Evolutionary conservation across 2,113 vertebrate species (phyloP), one percentile per base, ranked within the genome.

Genomic region (Chaetura pelagica): DNA sequence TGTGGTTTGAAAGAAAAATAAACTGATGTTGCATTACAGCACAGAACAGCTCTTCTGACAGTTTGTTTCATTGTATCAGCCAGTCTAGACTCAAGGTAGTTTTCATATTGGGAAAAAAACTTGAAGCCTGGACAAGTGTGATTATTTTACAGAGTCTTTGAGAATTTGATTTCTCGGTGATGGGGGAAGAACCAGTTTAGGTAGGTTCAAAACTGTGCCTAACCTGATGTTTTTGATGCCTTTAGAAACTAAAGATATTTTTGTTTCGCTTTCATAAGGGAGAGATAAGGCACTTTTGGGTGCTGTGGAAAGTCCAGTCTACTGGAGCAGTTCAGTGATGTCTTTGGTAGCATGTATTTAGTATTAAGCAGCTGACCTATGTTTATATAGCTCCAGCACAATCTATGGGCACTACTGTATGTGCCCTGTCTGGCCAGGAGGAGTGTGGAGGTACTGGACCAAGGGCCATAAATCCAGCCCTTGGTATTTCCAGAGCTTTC

Each of bases 1-100:
- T 81, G 73, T 77, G 58, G 84, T 94, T 96, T 92, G 61, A 78
- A 88, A 89, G 63, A 64, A 52, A 81, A 96, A 94, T 88, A 94
- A 97, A 55, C 83, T 27, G 87, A 81, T 85, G 75, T 54, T 92
- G 42, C 74, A 94, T 87, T 73, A 67, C 64, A 93, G 64, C 46
- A 54, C 57, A 73, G 55, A 51, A 46, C 51, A 84, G 57, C 71
- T 29, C 23, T 77, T 91, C 46, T 72, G 94, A 68, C 35, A 32
- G 27, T 77, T 75, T 78, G 42, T 84, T 95, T 84, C 83, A 38
- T 71, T 89, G 48, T 62, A 87, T 92, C 64, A 84, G 66, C 57
- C 72, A 55, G 73, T 26, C 12, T 69, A 51, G 30, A 81, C 74
- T n/a, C 66, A 58, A 62, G 30, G 49, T 64, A 73, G 21, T 94